Conservation (phyloP, 2,888 invertebrate genomes). For the Tolmerus cingulatus region DNA sequence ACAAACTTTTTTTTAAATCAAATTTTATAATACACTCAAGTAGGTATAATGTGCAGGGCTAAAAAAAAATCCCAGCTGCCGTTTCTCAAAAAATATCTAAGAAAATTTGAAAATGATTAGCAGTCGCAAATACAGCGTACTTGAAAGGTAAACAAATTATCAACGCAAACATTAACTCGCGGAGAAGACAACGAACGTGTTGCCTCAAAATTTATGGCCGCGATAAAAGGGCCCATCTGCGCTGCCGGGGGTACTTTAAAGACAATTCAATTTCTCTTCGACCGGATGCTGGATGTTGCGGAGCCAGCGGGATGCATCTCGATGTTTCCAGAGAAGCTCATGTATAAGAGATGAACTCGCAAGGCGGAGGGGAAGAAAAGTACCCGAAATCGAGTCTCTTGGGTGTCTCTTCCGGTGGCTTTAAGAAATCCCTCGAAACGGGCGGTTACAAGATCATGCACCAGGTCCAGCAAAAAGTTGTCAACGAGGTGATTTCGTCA, state of each 20-base stretch:
- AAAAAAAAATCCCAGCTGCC: neutral
- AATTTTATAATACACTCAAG: neutral
- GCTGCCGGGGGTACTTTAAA: neutral
- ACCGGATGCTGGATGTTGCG: neutral
- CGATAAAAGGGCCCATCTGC: neutral
- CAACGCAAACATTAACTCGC: neutral
- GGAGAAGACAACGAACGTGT: neutral
- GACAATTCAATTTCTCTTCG: neutral
- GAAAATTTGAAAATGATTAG: neutral
- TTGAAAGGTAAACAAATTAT: neutral
- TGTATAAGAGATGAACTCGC: neutral
- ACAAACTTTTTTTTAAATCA: neutral
- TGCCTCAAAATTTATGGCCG: neutral
- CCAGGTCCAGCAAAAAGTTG: neutral
- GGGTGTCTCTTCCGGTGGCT: neutral
- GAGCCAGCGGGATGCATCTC: neutral
- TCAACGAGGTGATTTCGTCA: neutral
- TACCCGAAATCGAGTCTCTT: neutral
- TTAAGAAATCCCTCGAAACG: neutral
- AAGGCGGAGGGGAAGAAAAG: neutral
- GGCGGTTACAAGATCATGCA: neutral
- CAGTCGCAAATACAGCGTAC: neutral
- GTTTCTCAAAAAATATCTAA: neutral
- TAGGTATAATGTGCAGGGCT: neutral
- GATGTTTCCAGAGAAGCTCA: neutral